phyloP scores from a whole-genome alignment of 1,140 invertebrate species.

The Apolygus lucorum region DNA sequence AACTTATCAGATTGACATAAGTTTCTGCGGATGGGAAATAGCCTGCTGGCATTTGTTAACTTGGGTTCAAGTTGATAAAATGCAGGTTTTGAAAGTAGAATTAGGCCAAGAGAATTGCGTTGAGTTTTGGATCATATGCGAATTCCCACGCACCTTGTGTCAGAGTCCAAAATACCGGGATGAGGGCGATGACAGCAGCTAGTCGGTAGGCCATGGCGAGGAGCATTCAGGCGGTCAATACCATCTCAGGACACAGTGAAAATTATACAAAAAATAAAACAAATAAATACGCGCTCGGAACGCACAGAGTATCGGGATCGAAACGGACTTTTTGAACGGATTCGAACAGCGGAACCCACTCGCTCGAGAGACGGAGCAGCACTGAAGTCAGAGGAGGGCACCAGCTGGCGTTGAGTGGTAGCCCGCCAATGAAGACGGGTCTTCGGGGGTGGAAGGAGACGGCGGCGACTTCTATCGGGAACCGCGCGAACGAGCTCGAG shows the following conservation, averaged over 20 bases:
- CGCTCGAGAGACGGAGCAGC: not conserved
- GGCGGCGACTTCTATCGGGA: not conserved
- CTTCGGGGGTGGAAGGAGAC: not conserved
- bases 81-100: no score
- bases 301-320: not conserved
- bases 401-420: not conserved
- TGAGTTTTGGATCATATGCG: no score
- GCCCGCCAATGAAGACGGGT: slow-evolving; percentile 7
- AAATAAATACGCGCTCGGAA: not conserved
- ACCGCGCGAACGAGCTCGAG: not conserved
- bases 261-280: not conserved
- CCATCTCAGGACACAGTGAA: not conserved
- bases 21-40: no score
- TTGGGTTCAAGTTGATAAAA: no score
- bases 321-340: not conserved
- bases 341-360: not conserved
- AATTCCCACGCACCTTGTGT: not conserved
- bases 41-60: no score
- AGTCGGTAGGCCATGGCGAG: not conserved
- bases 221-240: not conserved
- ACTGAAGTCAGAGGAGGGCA: not conserved
- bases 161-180: not conserved
- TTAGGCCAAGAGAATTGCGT: no score
- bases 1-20: no score
- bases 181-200: slow-evolving; percentile 4